Percentiles rank a stretch among this genome's conserved stretches.
These are phyloP conservation scores for Bufo gargarizans DNA, from an alignment of 2,113 vertebrate species.

Conservation along the genomic window DNA sequence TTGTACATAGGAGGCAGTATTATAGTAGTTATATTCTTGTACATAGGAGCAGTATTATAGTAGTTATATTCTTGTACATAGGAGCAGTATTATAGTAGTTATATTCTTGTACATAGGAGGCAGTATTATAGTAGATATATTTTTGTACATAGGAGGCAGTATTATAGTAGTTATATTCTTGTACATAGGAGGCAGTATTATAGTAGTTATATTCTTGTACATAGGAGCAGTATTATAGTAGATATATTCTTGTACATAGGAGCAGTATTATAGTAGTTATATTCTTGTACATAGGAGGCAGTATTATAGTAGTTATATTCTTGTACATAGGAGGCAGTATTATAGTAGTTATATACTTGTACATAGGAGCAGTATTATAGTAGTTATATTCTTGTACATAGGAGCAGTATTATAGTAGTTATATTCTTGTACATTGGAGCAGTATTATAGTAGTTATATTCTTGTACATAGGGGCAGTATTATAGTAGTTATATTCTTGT, in stretches of 20 bases:
- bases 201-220: neutral
- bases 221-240: neutral
- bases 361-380: too few species aligned
- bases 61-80: too few species aligned
- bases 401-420: constrained; percentile 1
- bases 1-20: neutral
- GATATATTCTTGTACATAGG: constrained; percentile 2
- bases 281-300: neutral
- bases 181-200: neutral
- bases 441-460: constrained; percentile 1
- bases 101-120: neutral
- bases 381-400: constrained; percentile 5
- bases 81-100: neutral
- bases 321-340: too few species aligned
- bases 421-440: neutral
- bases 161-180: neutral
- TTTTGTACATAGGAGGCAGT: neutral
- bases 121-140: neutral
- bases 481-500: too few species aligned
- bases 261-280: neutral
- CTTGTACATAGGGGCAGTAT: too few species aligned
- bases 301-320: constrained; percentile 2
- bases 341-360: too few species aligned
- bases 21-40: neutral
- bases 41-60: too few species aligned